A percentile compares a stretch with the other conserved stretches of the same genome.
Conservation (phyloP, 2,113 vertebrate species). For the Etia nguti region DNA sequence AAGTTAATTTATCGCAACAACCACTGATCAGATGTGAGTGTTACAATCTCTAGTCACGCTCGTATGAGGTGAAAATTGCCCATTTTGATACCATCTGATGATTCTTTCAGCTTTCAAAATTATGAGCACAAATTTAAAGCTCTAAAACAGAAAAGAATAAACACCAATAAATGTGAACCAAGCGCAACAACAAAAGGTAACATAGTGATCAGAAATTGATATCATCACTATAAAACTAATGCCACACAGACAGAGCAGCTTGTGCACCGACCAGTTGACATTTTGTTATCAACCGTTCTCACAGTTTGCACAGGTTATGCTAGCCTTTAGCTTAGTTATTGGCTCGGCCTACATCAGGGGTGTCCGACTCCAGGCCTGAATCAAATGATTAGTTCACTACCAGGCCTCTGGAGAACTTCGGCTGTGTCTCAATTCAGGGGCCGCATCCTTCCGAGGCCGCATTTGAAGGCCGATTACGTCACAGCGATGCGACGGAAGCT, state of each 20-base stretch:
- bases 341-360: neutral
- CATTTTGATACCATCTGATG: neutral
- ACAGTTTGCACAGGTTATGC: neutral
- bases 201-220: neutral
- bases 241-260: neutral
- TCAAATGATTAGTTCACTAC: neutral
- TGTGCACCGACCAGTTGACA: neutral
- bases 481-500: too few species aligned
- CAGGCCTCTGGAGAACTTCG: neutral
- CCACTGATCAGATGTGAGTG: neutral
- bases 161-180: neutral
- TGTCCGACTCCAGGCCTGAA: neutral
- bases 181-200: neutral
- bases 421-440: too few species aligned
- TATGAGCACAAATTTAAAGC: neutral
- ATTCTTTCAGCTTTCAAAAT: neutral
- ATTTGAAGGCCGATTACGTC: too few species aligned
- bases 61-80: neutral
- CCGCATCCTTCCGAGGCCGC: too few species aligned
- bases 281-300: neutral
- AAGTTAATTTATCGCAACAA: neutral
- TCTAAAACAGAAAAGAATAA: neutral
- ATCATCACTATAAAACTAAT: neutral
- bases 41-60: neutral
- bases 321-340: neutral